Conservation (phyloP, 1,140 invertebrate species). For the Drosophila nebulosa region DNA sequence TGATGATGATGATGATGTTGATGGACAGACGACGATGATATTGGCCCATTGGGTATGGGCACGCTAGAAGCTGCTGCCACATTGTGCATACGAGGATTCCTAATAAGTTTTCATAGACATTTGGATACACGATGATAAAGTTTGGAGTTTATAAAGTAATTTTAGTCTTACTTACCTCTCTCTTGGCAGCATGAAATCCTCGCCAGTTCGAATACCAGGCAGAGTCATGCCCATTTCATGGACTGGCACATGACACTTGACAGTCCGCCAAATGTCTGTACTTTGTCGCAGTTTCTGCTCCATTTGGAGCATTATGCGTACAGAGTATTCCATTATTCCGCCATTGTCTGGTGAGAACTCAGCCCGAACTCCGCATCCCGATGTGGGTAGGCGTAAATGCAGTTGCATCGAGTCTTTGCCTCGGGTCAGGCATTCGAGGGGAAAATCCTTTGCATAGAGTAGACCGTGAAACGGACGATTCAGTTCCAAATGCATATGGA, state of each 20-base stretch:
- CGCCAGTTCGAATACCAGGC: constrained; percentile 8
- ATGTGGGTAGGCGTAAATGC: constrained; percentile 84
- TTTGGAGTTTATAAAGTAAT: no score
- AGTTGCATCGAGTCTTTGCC: constrained; percentile 81
- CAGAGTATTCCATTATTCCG: constrained; percentile 83
- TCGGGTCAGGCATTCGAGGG: constrained; percentile 84
- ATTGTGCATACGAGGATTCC: constrained; percentile 77
- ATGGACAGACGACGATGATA: not conserved
- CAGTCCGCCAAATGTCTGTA: constrained; percentile 84
- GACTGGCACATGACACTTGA: constrained; percentile 82
- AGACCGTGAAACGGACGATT: constrained; percentile 86
- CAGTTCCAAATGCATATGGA: constrained; percentile 83
- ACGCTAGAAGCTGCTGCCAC: constrained; percentile 33
- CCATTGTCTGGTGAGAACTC: constrained; percentile 80
- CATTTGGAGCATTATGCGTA: constrained; percentile 87
- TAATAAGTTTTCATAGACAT: no score
- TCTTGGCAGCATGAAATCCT: constrained; percentile 7
- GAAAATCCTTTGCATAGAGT: constrained; percentile 87
- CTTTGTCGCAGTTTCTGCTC: constrained; percentile 86
- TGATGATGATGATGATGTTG: not conserved
- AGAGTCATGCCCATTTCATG: constrained; percentile 72
- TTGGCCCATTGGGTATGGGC: not conserved
- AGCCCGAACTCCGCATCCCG: constrained; percentile 86
- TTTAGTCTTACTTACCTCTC: constrained; percentile 46
- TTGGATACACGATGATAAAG: no score